These are phyloP conservation scores for Polyergus mexicanus DNA, from an alignment of 1,140 invertebrate genomes.

Conservation along the genomic window DNA sequence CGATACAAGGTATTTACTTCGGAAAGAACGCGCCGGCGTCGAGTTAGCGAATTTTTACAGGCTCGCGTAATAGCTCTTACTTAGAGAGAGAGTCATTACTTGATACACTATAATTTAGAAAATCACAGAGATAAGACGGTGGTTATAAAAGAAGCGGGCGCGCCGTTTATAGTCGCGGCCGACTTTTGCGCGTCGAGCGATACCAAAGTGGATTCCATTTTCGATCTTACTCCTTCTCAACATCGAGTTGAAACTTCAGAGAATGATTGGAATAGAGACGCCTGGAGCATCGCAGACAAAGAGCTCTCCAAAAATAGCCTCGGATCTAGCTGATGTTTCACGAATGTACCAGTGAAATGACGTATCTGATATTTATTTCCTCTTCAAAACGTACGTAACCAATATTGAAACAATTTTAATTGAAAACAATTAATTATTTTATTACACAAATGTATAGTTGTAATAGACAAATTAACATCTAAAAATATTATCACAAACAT, in stretches of 20 bases:
- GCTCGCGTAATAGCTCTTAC: conserved; percentile 63
- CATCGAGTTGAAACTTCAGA: conserved; percentile 4
- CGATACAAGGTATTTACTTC: conserved; percentile 46
- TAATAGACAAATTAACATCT: neutral
- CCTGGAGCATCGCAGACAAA: conserved; percentile 24
- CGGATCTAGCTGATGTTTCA: conserved; percentile 9
- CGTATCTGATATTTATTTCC: conserved; percentile 1
- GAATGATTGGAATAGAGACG: conserved; percentile 37
- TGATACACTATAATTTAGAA: conserved; percentile 71
- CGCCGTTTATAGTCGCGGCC: neutral
- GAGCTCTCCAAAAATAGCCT: conserved; percentile 39
- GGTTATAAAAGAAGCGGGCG: conserved; percentile 16
- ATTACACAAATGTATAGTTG: neutral
- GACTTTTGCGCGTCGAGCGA: conserved; percentile 23
- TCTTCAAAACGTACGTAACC: neutral
- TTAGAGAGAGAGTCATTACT: conserved; percentile 66
- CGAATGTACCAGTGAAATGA: neutral
- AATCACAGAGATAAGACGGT: conserved; percentile 28
- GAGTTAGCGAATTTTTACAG: conserved; percentile 48
- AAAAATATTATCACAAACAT: neutral
- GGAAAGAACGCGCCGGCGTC: neutral
- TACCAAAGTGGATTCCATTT: conserved; percentile 28
- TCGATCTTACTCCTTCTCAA: neutral
- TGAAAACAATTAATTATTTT: neutral
- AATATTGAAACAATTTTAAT: neutral